Evolutionary conservation across 2,113 vertebrate species (phyloP).

Genomic region (Neopipo cinnamomea): DNA sequence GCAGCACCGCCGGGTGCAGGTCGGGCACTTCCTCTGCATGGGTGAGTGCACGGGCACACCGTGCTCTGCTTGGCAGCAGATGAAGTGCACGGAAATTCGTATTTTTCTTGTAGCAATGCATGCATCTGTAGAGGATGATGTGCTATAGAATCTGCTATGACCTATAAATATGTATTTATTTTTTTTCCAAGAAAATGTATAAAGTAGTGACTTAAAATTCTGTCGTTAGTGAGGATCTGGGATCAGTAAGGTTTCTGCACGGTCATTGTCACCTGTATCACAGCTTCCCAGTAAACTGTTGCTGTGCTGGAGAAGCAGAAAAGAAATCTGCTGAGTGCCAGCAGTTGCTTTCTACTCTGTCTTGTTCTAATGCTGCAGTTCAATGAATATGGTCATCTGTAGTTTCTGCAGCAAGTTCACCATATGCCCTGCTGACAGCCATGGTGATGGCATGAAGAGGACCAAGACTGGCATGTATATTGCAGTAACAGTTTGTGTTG

Average conservation of each 20-base stretch:
- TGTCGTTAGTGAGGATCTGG: background rate
- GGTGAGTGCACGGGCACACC: constrained; percentile 70
- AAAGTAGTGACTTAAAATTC: background rate
- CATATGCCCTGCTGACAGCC: fast-evolving
- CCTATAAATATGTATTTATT: fast-evolving
- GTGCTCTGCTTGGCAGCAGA: fast-evolving
- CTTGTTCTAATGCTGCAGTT: background rate
- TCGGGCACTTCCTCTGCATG: constrained; percentile 87
- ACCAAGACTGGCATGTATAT: too few relatives aligned
- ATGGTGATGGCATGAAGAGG: background rate
- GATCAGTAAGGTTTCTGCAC: background rate
- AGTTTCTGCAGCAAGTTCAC: background rate
- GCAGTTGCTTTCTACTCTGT: background rate
- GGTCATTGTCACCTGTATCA: background rate
- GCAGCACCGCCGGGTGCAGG: constrained; percentile 82
- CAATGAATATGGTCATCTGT: background rate
- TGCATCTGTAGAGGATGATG: background rate
- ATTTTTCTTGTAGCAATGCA: fast-evolving
- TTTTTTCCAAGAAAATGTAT: background rate
- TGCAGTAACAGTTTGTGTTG: background rate
- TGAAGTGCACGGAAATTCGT: fast-evolving
- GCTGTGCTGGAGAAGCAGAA: background rate
- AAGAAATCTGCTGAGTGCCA: background rate
- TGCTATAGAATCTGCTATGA: fast-evolving
- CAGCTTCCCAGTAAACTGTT: background rate